phyloP scores from a whole-genome alignment of 92 coral and sea anemone genomes.

The Blastomussa wellsi region DNA sequence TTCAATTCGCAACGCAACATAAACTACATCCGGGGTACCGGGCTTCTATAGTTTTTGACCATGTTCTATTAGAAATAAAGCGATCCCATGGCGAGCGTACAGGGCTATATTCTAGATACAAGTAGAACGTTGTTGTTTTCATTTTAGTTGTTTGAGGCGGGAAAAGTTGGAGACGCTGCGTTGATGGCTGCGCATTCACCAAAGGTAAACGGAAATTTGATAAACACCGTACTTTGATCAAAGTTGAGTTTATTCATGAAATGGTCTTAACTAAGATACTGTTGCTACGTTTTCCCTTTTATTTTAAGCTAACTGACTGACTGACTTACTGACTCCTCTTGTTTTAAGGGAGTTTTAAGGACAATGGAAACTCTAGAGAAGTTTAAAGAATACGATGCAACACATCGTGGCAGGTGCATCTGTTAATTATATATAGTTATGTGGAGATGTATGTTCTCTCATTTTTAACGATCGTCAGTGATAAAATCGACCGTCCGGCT shows the following conservation, averaged over 20 bases:
- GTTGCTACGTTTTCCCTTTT: too few relatives aligned
- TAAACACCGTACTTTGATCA: too few relatives aligned
- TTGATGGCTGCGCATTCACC: constrained; percentile 80
- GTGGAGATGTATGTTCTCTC: not conserved
- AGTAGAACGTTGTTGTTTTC: not conserved
- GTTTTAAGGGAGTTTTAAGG: constrained; percentile 68
- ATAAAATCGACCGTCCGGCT: too few relatives aligned
- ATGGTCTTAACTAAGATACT: too few relatives aligned
- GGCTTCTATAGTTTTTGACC: too few relatives aligned
- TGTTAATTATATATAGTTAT: not conserved
- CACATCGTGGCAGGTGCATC: constrained; percentile 48
- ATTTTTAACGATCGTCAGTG: not conserved
- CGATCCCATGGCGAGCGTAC: too few relatives aligned
- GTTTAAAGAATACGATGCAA: constrained; percentile 59
- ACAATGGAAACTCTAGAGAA: constrained; percentile 56
- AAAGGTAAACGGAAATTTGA: too few relatives aligned
- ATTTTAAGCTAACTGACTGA: not conserved
- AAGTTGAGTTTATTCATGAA: too few relatives aligned
- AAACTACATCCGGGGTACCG: too few relatives aligned
- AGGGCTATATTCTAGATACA: too few relatives aligned
- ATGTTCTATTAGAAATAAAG: too few relatives aligned
- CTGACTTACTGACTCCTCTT: not conserved
- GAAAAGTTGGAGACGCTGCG: constrained; percentile 66
- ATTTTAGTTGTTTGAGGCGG: constrained; percentile 62
- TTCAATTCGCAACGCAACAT: too few relatives aligned